phyloP scores from a whole-genome alignment of 2,888 invertebrate species.

The Keiferia lycopersicella region DNA sequence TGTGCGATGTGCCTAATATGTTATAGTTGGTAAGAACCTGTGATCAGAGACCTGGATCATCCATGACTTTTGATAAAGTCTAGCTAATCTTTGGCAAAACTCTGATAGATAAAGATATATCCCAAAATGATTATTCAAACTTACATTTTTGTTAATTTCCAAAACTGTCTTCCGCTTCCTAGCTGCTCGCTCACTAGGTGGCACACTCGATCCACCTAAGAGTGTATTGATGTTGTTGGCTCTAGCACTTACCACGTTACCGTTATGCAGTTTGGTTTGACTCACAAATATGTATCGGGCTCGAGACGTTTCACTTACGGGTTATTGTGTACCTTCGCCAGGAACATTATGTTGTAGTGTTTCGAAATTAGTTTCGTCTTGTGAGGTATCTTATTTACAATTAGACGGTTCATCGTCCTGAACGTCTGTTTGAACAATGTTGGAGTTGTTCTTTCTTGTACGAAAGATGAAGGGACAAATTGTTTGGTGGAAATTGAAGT shows the following conservation, averaged over 20 bases:
- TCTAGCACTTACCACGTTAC: constrained; percentile 68
- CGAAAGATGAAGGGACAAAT: not conserved
- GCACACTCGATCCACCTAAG: constrained; percentile 59
- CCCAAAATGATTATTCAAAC: too few relatives aligned
- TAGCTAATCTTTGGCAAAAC: too few relatives aligned
- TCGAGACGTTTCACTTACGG: constrained; percentile 65
- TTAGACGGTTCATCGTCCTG: not conserved
- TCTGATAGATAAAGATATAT: too few relatives aligned
- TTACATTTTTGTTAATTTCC: not conserved
- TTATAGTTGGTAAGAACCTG: too few relatives aligned
- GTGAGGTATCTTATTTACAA: constrained; percentile 13
- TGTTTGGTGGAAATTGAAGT: not conserved
- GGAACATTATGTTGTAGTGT: constrained; percentile 21
- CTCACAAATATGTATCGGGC: constrained; percentile 56
- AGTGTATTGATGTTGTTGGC: constrained; percentile 71
- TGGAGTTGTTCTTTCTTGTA: not conserved
- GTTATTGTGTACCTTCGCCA: constrained; percentile 32
- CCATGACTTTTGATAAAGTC: too few relatives aligned
- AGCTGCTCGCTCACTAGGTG: constrained; percentile 57
- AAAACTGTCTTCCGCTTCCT: constrained; percentile 27
- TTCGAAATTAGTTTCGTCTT: constrained; percentile 18
- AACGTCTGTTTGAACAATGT: not conserved
- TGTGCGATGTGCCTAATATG: too few relatives aligned
- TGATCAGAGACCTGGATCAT: too few relatives aligned
- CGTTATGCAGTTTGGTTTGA: constrained; percentile 71